Conservation (phyloP, 2,888 invertebrate genomes). For the Xanthia icteritia region DNA sequence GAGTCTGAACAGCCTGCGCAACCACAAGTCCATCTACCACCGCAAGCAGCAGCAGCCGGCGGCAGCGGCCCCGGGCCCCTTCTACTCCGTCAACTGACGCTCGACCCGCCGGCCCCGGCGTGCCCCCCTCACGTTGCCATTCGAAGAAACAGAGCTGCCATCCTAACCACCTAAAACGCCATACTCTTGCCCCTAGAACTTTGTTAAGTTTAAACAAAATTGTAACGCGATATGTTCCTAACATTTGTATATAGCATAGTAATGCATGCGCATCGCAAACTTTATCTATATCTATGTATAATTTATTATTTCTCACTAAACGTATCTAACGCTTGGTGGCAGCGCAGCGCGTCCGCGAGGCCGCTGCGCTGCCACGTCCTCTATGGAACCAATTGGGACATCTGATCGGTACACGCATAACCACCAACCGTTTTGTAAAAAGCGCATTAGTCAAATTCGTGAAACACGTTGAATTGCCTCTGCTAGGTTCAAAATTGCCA, state of each 20-base stretch:
- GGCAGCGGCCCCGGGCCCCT: constrained; percentile 79
- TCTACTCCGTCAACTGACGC: constrained; percentile 88
- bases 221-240: constrained; percentile 89
- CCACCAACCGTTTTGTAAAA: constrained; percentile 84
- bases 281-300: constrained; percentile 85
- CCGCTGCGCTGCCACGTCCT: constrained; percentile 71
- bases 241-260: constrained; percentile 90
- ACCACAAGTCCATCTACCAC: constrained; percentile 98
- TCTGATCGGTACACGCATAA: constrained; percentile 89
- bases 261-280: constrained; percentile 89
- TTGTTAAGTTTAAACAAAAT: constrained; percentile 85
- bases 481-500: constrained; percentile 79
- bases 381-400: constrained; percentile 90
- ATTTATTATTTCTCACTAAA: constrained; percentile 79
- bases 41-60: constrained; percentile 94
- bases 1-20: constrained; percentile 96
- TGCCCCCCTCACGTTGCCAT: constrained; percentile 79
- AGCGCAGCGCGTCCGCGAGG: constrained; percentile 73
- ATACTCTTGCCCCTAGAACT: constrained; percentile 89
- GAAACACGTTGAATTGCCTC: constrained; percentile 86
- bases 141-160: constrained; percentile 86
- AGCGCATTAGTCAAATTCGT: constrained; percentile 89
- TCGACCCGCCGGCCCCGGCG: constrained; percentile 68
- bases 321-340: constrained; percentile 76
- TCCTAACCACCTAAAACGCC: constrained; percentile 88